phyloP scores from a whole-genome alignment of 2,797 vertebrate genomes.

The Taenioides sp. region DNA sequence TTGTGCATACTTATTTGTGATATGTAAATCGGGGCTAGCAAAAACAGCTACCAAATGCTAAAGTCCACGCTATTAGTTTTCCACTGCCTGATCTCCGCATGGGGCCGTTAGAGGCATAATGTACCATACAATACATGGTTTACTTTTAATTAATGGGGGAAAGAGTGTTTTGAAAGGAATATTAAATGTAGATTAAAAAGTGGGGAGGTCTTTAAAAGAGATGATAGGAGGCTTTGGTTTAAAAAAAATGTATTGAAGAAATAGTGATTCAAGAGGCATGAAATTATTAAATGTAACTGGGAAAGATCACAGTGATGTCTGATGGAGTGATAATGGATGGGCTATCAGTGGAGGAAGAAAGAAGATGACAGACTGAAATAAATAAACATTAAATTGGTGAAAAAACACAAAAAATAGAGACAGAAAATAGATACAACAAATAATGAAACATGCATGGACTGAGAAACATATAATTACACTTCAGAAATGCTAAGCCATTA shows the following conservation, averaged over 20 bases:
- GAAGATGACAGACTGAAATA: constrained; percentile 8
- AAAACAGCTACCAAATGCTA: constrained; percentile 87
- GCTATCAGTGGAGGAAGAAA: constrained; percentile 19
- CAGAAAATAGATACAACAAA: constrained; percentile 42
- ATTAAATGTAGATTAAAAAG: constrained; percentile 94
- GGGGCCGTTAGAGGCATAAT: constrained; percentile 99
- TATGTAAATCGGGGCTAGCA: constrained; percentile 93
- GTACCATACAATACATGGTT: constrained; percentile 99
- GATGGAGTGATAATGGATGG: constrained; percentile 32
- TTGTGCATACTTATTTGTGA: constrained; percentile 92
- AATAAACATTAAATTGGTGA: background rate
- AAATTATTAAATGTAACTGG: constrained; percentile 61
- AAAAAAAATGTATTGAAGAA: constrained; percentile 33
- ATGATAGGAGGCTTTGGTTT: constrained; percentile 54
- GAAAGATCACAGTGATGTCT: constrained; percentile 50
- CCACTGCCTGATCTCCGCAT: constrained; percentile 99
- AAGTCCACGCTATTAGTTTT: constrained; percentile 99
- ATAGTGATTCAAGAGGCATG: constrained; percentile 54
- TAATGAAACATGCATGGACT: background rate
- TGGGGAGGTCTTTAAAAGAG: constrained; percentile 78
- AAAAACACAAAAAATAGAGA: background rate
- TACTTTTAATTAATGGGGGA: constrained; percentile 99
- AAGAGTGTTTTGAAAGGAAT: constrained; percentile 94
- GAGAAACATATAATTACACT: background rate
- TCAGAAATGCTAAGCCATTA: background rate